phyloP scores from a whole-genome alignment of 2,888 invertebrate species.

The Drosophila acutilabella region DNA sequence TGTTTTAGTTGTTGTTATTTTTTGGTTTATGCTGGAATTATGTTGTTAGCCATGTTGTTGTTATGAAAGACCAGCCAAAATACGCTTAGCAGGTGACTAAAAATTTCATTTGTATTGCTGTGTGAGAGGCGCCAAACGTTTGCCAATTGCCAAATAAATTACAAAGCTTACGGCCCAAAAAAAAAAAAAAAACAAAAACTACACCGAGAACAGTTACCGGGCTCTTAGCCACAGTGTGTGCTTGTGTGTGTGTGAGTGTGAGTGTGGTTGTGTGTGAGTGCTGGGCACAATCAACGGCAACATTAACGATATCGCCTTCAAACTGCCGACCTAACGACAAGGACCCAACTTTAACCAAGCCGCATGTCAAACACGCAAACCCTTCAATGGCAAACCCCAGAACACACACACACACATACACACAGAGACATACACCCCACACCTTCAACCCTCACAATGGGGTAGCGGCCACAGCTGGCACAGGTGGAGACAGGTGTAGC shows the following conservation, averaged over 20 bases:
- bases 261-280: slow-evolving; percentile 43
- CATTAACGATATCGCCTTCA: slow-evolving; percentile 80
- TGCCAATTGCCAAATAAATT: slow-evolving; percentile 78
- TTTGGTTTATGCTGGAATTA: slow-evolving; percentile 69
- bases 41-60: slow-evolving; percentile 72
- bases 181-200: slow-evolving; percentile 23
- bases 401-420: not conserved
- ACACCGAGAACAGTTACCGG: slow-evolving; percentile 26
- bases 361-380: slow-evolving; percentile 77
- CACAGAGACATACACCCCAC: not conserved
- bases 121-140: slow-evolving; percentile 48
- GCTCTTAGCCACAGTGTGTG: slow-evolving; percentile 16
- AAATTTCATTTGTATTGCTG: slow-evolving; percentile 48
- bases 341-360: slow-evolving; percentile 64
- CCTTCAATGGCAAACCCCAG: slow-evolving; percentile 65
- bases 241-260: slow-evolving; percentile 4
- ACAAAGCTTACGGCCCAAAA: slow-evolving; percentile 63
- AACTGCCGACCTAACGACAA: slow-evolving; percentile 64
- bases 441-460: not conserved
- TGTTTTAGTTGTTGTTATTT: slow-evolving; percentile 19
- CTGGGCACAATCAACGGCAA: slow-evolving; percentile 70
- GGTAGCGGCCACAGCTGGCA: slow-evolving; percentile 1
- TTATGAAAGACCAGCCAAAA: slow-evolving; percentile 53
- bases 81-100: slow-evolving; percentile 44
- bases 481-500: slow-evolving; percentile 23